phyloP scores from a whole-genome alignment of 2,113 vertebrate genomes.

The Pangasianodon hypophthalmus region DNA sequence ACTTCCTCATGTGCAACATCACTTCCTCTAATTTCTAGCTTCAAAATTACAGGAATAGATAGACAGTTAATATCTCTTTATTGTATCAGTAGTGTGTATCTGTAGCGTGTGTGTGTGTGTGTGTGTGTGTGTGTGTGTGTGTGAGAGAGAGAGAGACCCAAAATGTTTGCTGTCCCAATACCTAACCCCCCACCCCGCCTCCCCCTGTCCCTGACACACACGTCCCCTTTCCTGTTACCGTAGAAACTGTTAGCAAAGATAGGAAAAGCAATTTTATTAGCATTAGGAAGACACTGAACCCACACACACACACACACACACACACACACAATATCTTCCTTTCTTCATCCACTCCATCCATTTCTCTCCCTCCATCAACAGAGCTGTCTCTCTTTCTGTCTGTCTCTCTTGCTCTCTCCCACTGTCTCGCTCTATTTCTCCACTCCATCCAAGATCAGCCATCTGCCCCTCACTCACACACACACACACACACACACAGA shows the following conservation, averaged over 20 bases:
- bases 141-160: slow-evolving; percentile 36
- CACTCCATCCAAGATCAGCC: neutral
- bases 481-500: slow-evolving; percentile 32
- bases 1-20: slow-evolving; percentile 6
- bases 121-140: slow-evolving; percentile 27
- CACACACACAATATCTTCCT: neutral
- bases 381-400: neutral
- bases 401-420: neutral
- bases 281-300: slow-evolving; percentile 39
- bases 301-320: slow-evolving; percentile 17
- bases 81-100: neutral
- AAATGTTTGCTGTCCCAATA: slow-evolving; percentile 56
- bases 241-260: slow-evolving; percentile 77
- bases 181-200: slow-evolving; percentile 21
- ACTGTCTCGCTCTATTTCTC: neutral
- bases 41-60: neutral
- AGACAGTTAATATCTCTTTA: neutral
- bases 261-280: slow-evolving; percentile 74
- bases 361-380: neutral
- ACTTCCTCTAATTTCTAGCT: neutral
- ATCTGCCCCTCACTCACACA: slow-evolving; percentile 10
- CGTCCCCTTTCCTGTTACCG: slow-evolving; percentile 70
- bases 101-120: slow-evolving; percentile 12
- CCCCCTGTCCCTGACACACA: slow-evolving; percentile 41
- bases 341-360: neutral